phyloP scores from a whole-genome alignment of 2,797 vertebrate genomes.

The Chaetodon trifasciatus region DNA sequence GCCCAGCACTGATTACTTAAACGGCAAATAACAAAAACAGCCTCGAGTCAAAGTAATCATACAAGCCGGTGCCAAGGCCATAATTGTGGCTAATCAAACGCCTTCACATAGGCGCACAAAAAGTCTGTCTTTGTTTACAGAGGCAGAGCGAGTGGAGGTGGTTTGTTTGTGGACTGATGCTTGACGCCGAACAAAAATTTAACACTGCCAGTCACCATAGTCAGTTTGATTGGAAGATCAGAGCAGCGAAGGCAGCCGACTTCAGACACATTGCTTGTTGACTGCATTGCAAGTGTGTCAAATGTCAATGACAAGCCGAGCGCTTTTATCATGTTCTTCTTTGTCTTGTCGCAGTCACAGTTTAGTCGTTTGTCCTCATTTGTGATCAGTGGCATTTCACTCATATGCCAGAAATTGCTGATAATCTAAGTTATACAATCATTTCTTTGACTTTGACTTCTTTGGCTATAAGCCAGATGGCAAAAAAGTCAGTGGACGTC shows the following conservation, averaged over 20 bases:
- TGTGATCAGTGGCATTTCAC: slow-evolving; percentile 8
- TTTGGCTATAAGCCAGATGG: not conserved
- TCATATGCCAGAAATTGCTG: not conserved
- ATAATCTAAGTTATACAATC: not conserved
- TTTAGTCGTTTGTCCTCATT: not conserved
- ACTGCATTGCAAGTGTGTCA: slow-evolving; percentile 34
- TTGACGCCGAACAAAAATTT: slow-evolving; percentile 18
- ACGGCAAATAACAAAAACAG: slow-evolving; percentile 50
- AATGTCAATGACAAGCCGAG: slow-evolving; percentile 8
- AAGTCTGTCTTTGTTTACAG: slow-evolving; percentile 53
- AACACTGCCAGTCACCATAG: slow-evolving; percentile 42
- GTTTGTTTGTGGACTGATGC: slow-evolving; percentile 56
- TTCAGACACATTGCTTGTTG: slow-evolving; percentile 32
- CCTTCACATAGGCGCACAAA: slow-evolving; percentile 49
- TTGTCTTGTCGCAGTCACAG: slow-evolving; percentile 14
- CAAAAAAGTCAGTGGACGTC: not conserved
- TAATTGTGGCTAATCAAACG: slow-evolving; percentile 79
- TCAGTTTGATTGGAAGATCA: slow-evolving; percentile 51
- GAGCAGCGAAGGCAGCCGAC: slow-evolving; percentile 38
- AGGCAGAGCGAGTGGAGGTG: slow-evolving; percentile 58
- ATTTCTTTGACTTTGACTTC: not conserved
- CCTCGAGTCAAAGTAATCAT: slow-evolving; percentile 68
- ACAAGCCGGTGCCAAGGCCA: slow-evolving; percentile 50
- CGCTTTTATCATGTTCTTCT: not conserved
- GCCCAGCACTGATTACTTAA: slow-evolving; percentile 61